Percentiles rank a stretch among this genome's conserved stretches.
Conservation (phyloP, 2,888 invertebrate genomes). For the Mesorhabditis sp. region DNA sequence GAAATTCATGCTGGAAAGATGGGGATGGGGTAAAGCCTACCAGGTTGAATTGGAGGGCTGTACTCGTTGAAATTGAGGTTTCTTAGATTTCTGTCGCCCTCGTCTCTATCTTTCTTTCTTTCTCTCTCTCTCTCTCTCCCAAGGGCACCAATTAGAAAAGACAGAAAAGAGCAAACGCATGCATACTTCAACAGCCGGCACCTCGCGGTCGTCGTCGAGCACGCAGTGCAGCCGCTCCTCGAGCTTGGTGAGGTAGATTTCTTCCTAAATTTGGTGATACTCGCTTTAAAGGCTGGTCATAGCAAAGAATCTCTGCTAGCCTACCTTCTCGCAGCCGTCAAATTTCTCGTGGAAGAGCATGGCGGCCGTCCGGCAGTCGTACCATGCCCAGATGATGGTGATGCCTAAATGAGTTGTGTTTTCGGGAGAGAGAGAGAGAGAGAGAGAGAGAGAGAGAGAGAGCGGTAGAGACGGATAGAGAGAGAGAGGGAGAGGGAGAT, state of each 20-base stretch:
- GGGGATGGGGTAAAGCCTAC: too few relatives aligned
- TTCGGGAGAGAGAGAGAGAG: too few relatives aligned
- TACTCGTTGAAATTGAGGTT: too few relatives aligned
- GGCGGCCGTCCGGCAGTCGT: background rate
- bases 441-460: too few relatives aligned
- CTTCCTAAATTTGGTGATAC: constrained; percentile 17
- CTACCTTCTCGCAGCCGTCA: background rate
- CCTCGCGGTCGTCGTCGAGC: constrained; percentile 38
- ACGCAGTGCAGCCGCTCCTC: constrained; percentile 28
- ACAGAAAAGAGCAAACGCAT: background rate
- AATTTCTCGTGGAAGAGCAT: background rate
- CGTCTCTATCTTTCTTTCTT: too few relatives aligned
- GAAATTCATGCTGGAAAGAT: too few relatives aligned
- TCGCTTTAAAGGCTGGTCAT: background rate
- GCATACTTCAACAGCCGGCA: constrained; percentile 22
- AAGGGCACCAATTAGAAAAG: background rate
- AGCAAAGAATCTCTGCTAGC: background rate
- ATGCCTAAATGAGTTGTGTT: background rate
- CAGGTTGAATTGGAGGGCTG: too few relatives aligned
- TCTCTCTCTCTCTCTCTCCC: too few relatives aligned
- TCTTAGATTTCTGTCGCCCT: too few relatives aligned
- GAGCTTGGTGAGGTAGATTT: constrained; percentile 26
- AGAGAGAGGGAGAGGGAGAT: too few relatives aligned
- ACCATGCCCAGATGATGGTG: background rate
- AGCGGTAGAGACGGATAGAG: too few relatives aligned